Base-by-base conservation (phyloP, 1,140 invertebrate species). In the Listronotus bonariensis region DNA sequence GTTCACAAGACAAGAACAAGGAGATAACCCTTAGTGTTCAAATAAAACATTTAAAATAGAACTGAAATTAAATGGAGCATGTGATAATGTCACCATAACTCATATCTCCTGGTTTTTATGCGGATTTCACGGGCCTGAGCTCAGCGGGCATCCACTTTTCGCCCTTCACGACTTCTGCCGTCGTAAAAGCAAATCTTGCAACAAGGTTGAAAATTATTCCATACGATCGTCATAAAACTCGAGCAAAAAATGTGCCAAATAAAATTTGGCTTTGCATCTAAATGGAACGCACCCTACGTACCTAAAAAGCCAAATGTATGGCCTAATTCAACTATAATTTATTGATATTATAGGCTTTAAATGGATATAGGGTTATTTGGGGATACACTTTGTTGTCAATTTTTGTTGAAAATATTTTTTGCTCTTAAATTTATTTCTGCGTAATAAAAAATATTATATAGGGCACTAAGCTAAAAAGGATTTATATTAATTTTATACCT, bases 11-110 rank as follows among this genome's bases (percentile, higher is more conserved):
- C 43, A 41, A 17, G 45, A 65, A 51, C 62, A 65, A 42, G 53
- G 42, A 65, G 52, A 49, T 57, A 49, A 48, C 62, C 62, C 62
- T 20, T 18, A 17, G n/a, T 36, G 53, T 59, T 53, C 40, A 61
- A 61, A 67, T 67, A 63, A 36, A 67, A 67, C 74, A 74, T 74
- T 76, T 72, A 72, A 67, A 76, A 72, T 75, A 74, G 69, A 76
- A 69, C 70, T 70, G 54, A 65, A 72, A 74, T 70, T 74, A 76
- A 75, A 76, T 76, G 73, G 73, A 70, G 73, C 73, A 74, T 76
- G 71, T 73, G 68, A 74, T 72, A 74, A 74, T 72, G 72, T 68
- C 68, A 58, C 46, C 71, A 76, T 74, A 76, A 72, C 72, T 76
- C 73, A 76, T 74, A 71, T 74, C 75, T 71, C 68, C 68, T 56